phyloP scores from a whole-genome alignment of 2,888 invertebrate genomes.

The Campaea margaritaria region DNA sequence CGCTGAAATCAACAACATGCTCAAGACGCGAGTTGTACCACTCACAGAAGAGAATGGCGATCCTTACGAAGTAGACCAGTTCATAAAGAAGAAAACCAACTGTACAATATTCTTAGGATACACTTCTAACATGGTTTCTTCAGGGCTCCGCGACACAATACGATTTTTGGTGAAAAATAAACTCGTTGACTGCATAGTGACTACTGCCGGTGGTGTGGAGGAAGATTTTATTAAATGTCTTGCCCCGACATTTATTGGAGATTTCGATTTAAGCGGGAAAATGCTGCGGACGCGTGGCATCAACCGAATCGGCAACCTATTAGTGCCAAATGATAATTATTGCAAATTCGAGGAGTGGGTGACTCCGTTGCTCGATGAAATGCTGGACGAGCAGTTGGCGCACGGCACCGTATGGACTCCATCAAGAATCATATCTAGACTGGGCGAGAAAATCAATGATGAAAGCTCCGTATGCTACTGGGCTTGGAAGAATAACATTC shows the following conservation, averaged over 20 bases:
- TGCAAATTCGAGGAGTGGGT: conserved; percentile 99
- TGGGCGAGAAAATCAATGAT: conserved; percentile 96
- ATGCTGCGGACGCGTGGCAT: conserved; percentile 93
- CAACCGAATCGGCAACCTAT: conserved; percentile 94
- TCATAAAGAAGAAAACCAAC: conserved; percentile 90
- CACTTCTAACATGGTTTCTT: conserved; percentile 98
- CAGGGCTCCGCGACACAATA: conserved; percentile 96
- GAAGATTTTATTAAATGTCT: conserved; percentile 99
- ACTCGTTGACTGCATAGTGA: conserved; percentile 97
- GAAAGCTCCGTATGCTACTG: conserved; percentile 97
- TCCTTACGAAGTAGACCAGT: conserved; percentile 90
- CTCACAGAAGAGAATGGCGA: conserved; percentile 88
- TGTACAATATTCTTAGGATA: conserved; percentile 99
- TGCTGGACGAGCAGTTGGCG: conserved; percentile 94
- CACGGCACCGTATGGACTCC: conserved; percentile 95
- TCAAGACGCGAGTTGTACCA: conserved; percentile 89
- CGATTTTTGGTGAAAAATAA: conserved; percentile 87
- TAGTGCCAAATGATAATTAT: conserved; percentile 99
- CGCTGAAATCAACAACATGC: conserved; percentile 96
- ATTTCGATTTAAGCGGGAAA: conserved; percentile 93
- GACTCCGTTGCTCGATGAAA: conserved; percentile 95
- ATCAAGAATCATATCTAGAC: conserved; percentile 82
- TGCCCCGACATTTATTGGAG: conserved; percentile 96
- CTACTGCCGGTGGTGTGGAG: conserved; percentile 99
- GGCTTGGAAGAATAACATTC: conserved; percentile 98